Base-by-base conservation (phyloP, 2,888 invertebrate genomes). In the Acanthosepion pharaonis region DNA sequence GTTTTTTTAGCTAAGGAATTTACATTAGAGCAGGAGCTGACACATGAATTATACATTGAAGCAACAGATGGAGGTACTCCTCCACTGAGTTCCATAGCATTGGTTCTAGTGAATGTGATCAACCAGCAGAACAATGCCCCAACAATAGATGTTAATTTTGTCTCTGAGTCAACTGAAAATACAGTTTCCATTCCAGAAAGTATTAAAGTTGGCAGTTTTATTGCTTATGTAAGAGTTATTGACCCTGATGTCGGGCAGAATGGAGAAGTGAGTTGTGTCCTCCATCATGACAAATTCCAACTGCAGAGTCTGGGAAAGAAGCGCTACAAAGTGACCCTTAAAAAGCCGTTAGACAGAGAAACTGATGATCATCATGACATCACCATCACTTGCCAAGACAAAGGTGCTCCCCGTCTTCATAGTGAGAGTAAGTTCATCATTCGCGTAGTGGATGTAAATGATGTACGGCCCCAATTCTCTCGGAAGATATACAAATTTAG, bases 391-490 rank as follows among this genome's bases (percentile, higher is more conserved):
- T 78, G 78, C n/a, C 78, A 78, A 78, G 78, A 78, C 78, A 78
- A 78, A 78, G 78, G 78, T 78, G 78, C 78, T 78, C 78, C 78
- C 28, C 78, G 78, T n/a, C 78, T 78, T 78, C 78, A 78, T 78
- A 78, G 78, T 78, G 78, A 78, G n/a, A 78, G 78, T 78, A 78
- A 78, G 78, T 78, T 78, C n/a, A 78, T 78, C n/a, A 78, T 78
- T 28, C 78, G 78, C n/a, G 78, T 78, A n/a, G 78, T 78, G 28
- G 78, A 78, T 78, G 78, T 78, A 78, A 78, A 78, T 6, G 78
- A 78, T 78, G 78, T 78, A n/a, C 78, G 11, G n/a, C 78, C 78
- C 0, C 78, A 78, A n/a, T 78, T 78, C 78, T 78, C 78, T 28
- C 78, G 78, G 78, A 78, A 78, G 15, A 78, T 78, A 78, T 78